Conservation (phyloP, 2,888 invertebrate genomes). For the Julus scanicus region DNA sequence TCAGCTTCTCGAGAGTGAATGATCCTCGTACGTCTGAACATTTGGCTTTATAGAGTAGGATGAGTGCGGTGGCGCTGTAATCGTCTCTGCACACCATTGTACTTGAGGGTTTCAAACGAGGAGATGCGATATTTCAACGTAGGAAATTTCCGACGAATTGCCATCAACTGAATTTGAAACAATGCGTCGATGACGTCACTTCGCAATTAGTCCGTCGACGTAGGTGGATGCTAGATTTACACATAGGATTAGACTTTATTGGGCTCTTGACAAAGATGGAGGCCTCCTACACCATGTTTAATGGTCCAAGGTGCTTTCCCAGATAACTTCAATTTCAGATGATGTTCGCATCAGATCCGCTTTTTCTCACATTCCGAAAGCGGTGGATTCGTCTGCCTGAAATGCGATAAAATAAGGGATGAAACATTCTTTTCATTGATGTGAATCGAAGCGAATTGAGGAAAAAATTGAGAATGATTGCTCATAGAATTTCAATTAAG, state of each 20-base stretch:
- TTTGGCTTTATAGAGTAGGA: not conserved
- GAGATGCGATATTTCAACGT: not conserved
- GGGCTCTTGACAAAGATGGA: not conserved
- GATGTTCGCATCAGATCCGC: not conserved
- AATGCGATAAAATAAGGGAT: not conserved
- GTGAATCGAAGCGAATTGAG: constrained; percentile 16
- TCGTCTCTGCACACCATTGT: not conserved
- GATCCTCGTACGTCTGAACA: not conserved
- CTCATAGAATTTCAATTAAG: not conserved
- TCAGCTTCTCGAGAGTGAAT: not conserved
- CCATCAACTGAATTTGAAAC: not conserved
- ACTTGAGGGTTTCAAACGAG: not conserved
- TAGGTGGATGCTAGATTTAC: not conserved
- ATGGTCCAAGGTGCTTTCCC: not conserved
- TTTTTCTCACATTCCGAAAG: not conserved
- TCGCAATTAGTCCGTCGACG: not conserved
- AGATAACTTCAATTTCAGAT: not conserved
- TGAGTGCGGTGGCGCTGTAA: not conserved
- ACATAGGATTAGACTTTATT: not conserved
- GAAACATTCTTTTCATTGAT: not conserved
- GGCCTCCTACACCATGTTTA: not conserved
- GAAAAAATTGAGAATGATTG: not conserved
- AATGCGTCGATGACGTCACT: not conserved
- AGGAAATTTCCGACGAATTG: not conserved
- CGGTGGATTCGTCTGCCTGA: not conserved